phyloP scores from a whole-genome alignment of 2,797 vertebrate species.

The Enteromius fasciolatus region DNA sequence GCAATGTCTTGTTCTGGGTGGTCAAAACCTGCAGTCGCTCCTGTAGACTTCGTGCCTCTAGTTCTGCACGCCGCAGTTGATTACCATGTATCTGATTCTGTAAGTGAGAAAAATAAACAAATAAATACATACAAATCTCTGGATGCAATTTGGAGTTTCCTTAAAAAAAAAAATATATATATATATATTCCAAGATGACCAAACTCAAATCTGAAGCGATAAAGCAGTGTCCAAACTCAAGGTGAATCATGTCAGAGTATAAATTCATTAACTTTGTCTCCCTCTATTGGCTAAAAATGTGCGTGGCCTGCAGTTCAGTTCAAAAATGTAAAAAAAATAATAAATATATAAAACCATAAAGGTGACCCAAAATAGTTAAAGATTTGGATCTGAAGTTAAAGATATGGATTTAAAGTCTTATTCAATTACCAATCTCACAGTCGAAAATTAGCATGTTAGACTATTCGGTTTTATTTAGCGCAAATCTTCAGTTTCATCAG shows the following conservation, averaged over 20 bases:
- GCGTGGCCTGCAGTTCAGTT: background rate
- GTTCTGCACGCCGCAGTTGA: conserved; percentile 90
- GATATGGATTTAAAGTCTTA: background rate
- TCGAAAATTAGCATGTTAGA: background rate
- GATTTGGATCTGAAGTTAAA: background rate
- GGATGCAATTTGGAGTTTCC: background rate
- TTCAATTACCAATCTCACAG: background rate
- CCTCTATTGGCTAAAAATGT: conserved; percentile 33
- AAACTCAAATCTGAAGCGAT: background rate
- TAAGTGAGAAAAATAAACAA: background rate
- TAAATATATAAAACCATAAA: background rate
- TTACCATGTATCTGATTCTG: conserved; percentile 96
- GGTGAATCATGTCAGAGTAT: background rate
- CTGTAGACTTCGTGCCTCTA: conserved; percentile 80
- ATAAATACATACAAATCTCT: background rate
- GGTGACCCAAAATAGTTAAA: background rate
- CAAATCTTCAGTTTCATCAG: background rate
- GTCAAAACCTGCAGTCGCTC: conserved; percentile 86
- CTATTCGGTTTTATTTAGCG: background rate
- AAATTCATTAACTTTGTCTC: background rate
- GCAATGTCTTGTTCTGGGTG: conserved; percentile 87
- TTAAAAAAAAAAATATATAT: background rate
- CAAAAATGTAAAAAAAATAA: background rate
- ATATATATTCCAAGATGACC: background rate
- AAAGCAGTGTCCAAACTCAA: background rate